Evolutionary conservation across 2,797 vertebrate species (phyloP).

Genomic region (Stomatorhinus walkeri): DNA sequence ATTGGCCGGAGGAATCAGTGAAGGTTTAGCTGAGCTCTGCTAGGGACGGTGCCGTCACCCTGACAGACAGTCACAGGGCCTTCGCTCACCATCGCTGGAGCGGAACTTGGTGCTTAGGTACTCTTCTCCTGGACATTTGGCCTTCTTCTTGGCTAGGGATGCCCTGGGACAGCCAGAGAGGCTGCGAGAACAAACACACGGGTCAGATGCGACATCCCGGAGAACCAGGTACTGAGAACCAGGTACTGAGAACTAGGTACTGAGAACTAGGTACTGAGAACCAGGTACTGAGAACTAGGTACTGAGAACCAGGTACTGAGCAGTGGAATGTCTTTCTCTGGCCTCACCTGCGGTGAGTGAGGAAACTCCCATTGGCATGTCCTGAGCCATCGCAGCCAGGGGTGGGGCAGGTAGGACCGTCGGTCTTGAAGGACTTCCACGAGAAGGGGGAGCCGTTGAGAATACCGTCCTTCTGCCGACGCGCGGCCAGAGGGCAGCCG

Average conservation of each 20-base stretch:
- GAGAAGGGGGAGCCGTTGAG: conserved; percentile 87
- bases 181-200: conserved; percentile 54
- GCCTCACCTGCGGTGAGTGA: conserved; percentile 89
- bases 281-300: too few relatives aligned
- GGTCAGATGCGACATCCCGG: not conserved
- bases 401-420: conserved; percentile 89
- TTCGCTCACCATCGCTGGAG: conserved; percentile 83
- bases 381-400: conserved; percentile 92
- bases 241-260: too few relatives aligned
- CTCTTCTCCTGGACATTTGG: conserved; percentile 91
- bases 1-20: not conserved
- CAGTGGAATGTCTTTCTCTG: not conserved
- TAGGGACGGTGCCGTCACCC: not conserved
- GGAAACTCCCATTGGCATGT: conserved; percentile 93
- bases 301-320: not conserved
- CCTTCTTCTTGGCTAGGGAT: conserved; percentile 87
- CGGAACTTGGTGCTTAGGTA: conserved; percentile 92
- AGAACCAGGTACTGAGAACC: not conserved
- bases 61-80: not conserved
- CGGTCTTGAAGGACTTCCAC: conserved; percentile 91
- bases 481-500: conserved; percentile 86
- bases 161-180: conserved; percentile 96
- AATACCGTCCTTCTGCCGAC: conserved; percentile 88
- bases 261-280: too few relatives aligned
- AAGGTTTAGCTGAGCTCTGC: not conserved